These are phyloP conservation scores for Drosophila saltans DNA, from an alignment of 1,140 invertebrate species.

Conservation along the genomic window DNA sequence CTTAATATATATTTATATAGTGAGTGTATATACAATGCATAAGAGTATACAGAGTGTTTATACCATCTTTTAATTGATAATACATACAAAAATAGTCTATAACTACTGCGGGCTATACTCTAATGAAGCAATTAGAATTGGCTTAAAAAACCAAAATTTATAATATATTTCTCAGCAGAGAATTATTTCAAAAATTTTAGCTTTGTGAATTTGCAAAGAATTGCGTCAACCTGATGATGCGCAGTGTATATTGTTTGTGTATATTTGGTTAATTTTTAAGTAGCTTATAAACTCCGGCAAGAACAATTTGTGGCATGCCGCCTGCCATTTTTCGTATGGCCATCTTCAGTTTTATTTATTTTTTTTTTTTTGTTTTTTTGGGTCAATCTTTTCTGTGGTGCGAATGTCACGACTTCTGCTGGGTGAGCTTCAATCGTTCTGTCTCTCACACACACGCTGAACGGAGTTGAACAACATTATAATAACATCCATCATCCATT, in stretches of 20 bases:
- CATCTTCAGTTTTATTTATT: constrained; percentile 21
- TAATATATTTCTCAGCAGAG: no score
- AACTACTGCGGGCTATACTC: no score
- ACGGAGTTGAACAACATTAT: constrained; percentile 52
- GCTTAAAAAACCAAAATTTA: no score
- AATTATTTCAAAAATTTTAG: no score
- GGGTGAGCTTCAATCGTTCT: constrained; percentile 27
- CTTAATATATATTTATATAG: not conserved
- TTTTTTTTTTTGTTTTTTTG: constrained; percentile 28
- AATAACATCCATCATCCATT: constrained; percentile 74
- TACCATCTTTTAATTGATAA: constrained; percentile 46
- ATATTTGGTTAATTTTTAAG: constrained; percentile 54
- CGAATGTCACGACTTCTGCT: constrained; percentile 33
- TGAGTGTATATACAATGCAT: no score
- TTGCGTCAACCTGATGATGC: no score
- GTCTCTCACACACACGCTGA: not conserved
- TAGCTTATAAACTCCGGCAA: constrained; percentile 43
- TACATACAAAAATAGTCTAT: constrained; percentile 34
- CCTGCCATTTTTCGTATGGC: constrained; percentile 14
- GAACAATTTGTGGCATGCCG: constrained; percentile 4
- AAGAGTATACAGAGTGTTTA: no score
- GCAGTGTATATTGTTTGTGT: not conserved
- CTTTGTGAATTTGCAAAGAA: no score
- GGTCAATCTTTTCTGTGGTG: constrained; percentile 40
- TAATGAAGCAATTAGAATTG: no score